These are phyloP conservation scores for Perognathus longimembris DNA, from an alignment of 2,113 vertebrate genomes.

Conservation along the genomic window DNA sequence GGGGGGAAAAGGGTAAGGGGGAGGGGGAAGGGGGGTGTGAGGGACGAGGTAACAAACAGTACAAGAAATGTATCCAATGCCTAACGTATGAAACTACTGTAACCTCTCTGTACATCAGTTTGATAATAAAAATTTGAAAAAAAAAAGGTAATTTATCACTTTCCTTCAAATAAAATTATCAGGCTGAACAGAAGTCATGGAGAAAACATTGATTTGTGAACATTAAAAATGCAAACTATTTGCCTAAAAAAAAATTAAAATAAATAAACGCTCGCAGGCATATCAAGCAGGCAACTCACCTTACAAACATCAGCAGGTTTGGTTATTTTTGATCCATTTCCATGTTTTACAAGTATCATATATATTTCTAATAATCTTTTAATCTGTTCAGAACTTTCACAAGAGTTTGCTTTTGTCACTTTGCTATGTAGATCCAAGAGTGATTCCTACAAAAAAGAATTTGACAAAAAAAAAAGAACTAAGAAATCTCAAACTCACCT, in stretches of 20 bases:
- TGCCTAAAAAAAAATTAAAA: background rate
- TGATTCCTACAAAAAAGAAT: slow-evolving; percentile 81
- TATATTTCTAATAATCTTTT: slow-evolving; percentile 91
- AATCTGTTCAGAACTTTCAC: slow-evolving; percentile 89
- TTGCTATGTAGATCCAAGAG: slow-evolving; percentile 84
- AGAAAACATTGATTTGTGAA: background rate
- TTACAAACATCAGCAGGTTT: slow-evolving; percentile 89
- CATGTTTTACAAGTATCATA: slow-evolving; percentile 90
- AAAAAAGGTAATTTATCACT: background rate
- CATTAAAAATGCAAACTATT: background rate
- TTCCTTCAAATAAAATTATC: background rate
- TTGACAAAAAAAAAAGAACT: background rate
- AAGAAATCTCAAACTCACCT: background rate
- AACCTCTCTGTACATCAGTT: too few relatives aligned
- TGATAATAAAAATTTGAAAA: background rate
- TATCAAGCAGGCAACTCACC: slow-evolving; percentile 83
- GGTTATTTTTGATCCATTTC: slow-evolving; percentile 91
- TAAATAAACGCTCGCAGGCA: background rate
- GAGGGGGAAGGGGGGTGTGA: too few relatives aligned
- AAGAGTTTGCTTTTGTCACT: slow-evolving; percentile 76
- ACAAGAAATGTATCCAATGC: too few relatives aligned
- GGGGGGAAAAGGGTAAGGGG: too few relatives aligned
- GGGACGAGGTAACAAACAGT: too few relatives aligned
- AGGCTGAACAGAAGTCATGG: background rate
- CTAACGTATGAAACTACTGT: too few relatives aligned